A percentile compares a stretch with the other conserved stretches of the same genome.
These are phyloP conservation scores for Tetanocera ferruginea DNA, from an alignment of 2,888 invertebrate genomes.

Conservation along the genomic window DNA sequence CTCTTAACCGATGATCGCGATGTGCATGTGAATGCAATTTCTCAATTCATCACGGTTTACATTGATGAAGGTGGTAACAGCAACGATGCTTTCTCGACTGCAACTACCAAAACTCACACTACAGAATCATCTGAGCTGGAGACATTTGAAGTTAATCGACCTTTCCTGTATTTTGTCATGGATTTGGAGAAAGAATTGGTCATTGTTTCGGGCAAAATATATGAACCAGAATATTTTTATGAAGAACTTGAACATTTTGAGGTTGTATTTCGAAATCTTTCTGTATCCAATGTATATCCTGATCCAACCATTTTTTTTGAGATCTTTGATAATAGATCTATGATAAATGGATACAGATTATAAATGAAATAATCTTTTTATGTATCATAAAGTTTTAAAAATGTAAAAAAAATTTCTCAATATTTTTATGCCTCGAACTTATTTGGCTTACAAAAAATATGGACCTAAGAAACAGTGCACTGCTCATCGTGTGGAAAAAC, in stretches of 20 bases:
- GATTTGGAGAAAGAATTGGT: conserved; percentile 74
- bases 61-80: conserved; percentile 74
- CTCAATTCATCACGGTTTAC: conserved; percentile 76
- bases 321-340: too few relatives aligned
- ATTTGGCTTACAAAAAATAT: too few relatives aligned
- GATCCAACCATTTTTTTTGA: too few relatives aligned
- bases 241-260: conserved; percentile 55
- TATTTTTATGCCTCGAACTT: too few relatives aligned
- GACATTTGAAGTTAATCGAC: conserved; percentile 73
- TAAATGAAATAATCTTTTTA: too few relatives aligned
- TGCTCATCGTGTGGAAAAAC: neutral
- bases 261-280: conserved; percentile 58
- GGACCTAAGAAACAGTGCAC: too few relatives aligned
- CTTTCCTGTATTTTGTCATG: conserved; percentile 76
- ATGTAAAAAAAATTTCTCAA: too few relatives aligned
- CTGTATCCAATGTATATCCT: too few relatives aligned
- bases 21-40: conserved; percentile 78
- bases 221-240: conserved; percentile 69
- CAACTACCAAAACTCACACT: conserved; percentile 53
- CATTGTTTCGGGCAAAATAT: conserved; percentile 75
- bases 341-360: too few relatives aligned
- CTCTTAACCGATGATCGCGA: conserved; percentile 74
- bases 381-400: too few relatives aligned
- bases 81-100: conserved; percentile 70
- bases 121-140: conserved; percentile 52